Conservation (phyloP, 2,113 vertebrate genomes). For the Dicerorhinus sumatrensis region DNA sequence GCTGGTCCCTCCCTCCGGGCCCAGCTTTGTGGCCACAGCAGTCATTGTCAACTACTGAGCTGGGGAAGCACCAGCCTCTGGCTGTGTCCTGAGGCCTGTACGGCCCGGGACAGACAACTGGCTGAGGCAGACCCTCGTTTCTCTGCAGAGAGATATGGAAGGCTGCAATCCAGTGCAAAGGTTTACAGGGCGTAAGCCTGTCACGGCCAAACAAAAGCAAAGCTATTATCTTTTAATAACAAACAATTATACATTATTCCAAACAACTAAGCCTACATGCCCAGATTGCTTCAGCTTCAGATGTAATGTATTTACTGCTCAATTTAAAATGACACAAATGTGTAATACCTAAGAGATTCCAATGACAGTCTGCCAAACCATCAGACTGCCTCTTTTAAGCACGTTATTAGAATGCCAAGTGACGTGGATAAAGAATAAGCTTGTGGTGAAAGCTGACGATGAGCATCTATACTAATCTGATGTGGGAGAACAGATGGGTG, state of each 20-base stretch:
- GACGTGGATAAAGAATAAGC: fast-evolving
- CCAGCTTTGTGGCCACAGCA: not conserved
- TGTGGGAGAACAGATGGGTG: fast-evolving
- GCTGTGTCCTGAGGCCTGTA: not conserved
- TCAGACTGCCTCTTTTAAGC: not conserved
- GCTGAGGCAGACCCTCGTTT: no score
- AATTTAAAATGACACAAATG: not conserved
- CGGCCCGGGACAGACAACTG: fast-evolving
- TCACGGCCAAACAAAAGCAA: not conserved
- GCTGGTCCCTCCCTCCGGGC: not conserved
- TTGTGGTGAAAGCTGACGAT: fast-evolving
- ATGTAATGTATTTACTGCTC: not conserved
- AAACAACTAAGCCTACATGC: not conserved
- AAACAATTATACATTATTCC: not conserved
- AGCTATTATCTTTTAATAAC: not conserved
- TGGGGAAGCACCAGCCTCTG: not conserved
- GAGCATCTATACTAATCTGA: no score
- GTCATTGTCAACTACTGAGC: fast-evolving
- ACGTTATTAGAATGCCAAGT: not conserved
- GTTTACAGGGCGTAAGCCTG: not conserved
- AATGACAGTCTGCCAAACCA: not conserved
- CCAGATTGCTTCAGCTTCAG: not conserved
- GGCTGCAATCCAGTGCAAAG: fast-evolving
- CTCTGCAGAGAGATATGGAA: not conserved
- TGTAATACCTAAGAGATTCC: not conserved